These are phyloP conservation scores for Neria commutata DNA, from an alignment of 2,888 invertebrate species.

Conservation along the genomic window DNA sequence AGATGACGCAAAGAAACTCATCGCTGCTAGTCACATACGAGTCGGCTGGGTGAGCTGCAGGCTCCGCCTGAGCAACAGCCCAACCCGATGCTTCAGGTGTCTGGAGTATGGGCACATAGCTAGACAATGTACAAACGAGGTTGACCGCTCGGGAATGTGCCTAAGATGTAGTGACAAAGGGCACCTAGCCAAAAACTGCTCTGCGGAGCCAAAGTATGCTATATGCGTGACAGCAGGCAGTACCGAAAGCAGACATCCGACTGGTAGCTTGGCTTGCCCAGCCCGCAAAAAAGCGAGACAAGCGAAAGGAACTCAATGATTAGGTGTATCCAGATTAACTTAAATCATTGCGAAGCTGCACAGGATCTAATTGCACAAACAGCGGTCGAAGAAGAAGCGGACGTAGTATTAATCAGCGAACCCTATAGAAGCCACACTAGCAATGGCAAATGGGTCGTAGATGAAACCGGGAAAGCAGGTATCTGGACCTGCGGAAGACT, in stretches of 20 bases:
- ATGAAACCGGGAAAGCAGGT: background rate
- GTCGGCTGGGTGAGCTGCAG: background rate
- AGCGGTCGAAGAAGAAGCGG: background rate
- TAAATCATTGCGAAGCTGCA: conserved; percentile 5
- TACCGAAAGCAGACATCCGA: background rate
- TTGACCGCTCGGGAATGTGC: background rate
- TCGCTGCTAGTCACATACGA: background rate
- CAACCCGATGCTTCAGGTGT: conserved; percentile 6
- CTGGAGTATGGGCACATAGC: conserved; percentile 2
- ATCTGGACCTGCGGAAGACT: background rate
- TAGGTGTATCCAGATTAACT: conserved; percentile 2
- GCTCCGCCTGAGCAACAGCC: background rate
- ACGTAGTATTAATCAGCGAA: background rate
- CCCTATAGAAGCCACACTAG: background rate
- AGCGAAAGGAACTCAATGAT: background rate
- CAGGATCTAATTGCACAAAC: background rate
- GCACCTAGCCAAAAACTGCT: background rate
- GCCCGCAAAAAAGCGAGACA: background rate
- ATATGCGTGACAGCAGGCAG: background rate
- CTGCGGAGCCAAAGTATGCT: background rate
- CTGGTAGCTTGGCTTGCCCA: background rate
- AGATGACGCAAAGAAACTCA: background rate
- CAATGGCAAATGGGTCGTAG: background rate
- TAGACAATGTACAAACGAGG: background rate
- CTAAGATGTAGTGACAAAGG: background rate